Percentiles rank a stretch among this genome's conserved stretches.
Evolutionary conservation across 2,888 invertebrate genomes (phyloP).

Genomic region (Lysandra bellargus): DNA sequence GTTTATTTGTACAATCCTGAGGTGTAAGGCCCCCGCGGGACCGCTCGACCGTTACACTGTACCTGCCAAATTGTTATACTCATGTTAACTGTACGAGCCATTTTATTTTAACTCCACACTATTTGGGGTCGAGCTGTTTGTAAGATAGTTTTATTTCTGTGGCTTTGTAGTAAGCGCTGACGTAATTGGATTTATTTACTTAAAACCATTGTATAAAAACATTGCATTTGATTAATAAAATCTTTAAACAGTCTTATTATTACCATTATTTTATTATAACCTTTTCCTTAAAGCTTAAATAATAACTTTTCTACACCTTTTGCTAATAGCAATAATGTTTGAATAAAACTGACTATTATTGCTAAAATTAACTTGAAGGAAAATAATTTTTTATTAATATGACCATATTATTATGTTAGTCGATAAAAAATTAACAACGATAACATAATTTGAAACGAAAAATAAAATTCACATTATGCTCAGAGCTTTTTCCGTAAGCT

Average conservation of each 20-base stretch:
- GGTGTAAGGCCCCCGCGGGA: slow-evolving; percentile 34
- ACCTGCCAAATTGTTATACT: slow-evolving; percentile 30
- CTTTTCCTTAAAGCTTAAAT: too few species aligned
- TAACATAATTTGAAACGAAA: neutral
- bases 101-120: slow-evolving; percentile 23
- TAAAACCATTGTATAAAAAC: neutral
- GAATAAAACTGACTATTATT: neutral
- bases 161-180: neutral
- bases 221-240: too few species aligned
- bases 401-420: too few species aligned
- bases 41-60: slow-evolving; percentile 32
- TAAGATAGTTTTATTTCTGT: neutral
- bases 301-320: too few species aligned
- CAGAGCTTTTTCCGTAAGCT: slow-evolving; percentile 12
- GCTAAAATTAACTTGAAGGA: neutral
- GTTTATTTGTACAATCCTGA: slow-evolving; percentile 1
- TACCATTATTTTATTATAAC: too few species aligned
- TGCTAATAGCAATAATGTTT: too few species aligned
- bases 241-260: too few species aligned
- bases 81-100: slow-evolving; percentile 18
- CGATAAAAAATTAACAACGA: neutral
- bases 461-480: neutral
- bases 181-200: neutral
- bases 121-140: slow-evolving; percentile 16
- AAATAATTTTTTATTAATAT: neutral